These are phyloP conservation scores for Hexactinellida sp. DNA, from an alignment of 37 sponge, comb jelly and placozoan species.

Conservation along the genomic window DNA sequence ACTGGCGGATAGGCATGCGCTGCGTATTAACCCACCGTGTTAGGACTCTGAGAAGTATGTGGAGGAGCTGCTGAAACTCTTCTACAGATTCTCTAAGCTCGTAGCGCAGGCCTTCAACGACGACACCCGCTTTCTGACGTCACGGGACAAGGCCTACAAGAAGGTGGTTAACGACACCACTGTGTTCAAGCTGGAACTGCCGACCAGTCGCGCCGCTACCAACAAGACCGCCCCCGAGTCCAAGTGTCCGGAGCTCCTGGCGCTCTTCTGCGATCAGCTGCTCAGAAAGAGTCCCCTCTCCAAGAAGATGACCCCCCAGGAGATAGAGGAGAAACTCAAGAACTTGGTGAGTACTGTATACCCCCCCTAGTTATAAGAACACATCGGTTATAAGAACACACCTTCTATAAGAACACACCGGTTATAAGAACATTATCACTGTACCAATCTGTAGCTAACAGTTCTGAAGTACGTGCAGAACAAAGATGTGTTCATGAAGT, in stretches of 20 bases:
- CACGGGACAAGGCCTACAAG: constrained; percentile 81
- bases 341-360: constrained; percentile 52
- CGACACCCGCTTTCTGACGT: constrained; percentile 64
- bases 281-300: constrained; percentile 69
- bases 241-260: constrained; percentile 83
- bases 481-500: constrained; percentile 84
- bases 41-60: constrained; percentile 91
- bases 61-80: constrained; percentile 68
- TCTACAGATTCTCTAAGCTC: constrained; percentile 49
- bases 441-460: constrained; percentile 33
- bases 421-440: not conserved
- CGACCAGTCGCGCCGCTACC: constrained; percentile 26
- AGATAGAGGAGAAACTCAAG: constrained; percentile 57
- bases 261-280: constrained; percentile 81
- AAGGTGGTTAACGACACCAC: constrained; percentile 67
- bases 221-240: constrained; percentile 57
- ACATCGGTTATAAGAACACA: too few species aligned
- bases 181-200: constrained; percentile 60
- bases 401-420: too few species aligned
- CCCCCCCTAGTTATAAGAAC: too few species aligned
- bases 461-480: constrained; percentile 89
- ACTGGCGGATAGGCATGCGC: not conserved
- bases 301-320: constrained; percentile 77
- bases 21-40: too few species aligned
- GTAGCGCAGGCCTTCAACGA: constrained; percentile 56